Conservation (phyloP, 2,888 invertebrate species). For the Sclerodermus sp. region DNA sequence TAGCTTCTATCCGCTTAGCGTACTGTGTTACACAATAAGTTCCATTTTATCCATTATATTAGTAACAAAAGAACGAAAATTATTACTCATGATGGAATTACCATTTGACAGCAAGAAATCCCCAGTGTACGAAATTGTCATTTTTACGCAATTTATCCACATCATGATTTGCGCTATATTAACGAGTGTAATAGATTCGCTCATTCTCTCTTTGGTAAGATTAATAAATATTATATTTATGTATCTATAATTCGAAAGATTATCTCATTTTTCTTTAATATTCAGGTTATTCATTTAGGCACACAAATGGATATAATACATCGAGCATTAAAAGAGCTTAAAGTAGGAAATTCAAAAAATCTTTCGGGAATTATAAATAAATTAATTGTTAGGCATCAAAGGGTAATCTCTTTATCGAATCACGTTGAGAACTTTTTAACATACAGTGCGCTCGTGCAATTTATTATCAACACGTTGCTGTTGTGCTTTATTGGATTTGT, state of each 20-base stretch:
- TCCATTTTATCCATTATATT: conserved; percentile 9
- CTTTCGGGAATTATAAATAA: neutral
- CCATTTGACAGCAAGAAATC: neutral
- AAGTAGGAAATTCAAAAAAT: too few species aligned
- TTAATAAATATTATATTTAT: too few species aligned
- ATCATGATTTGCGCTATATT: too few species aligned
- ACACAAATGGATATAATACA: too few species aligned
- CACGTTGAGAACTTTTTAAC: conserved; percentile 19
- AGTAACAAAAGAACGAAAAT: conserved; percentile 5
- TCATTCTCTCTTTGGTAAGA: too few species aligned
- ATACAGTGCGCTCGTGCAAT: conserved; percentile 15
- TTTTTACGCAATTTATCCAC: too few species aligned
- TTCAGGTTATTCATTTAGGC: too few species aligned
- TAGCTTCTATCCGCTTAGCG: conserved; percentile 16
- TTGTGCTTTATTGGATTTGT: conserved; percentile 8
- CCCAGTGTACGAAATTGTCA: neutral
- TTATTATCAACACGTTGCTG: conserved; percentile 16
- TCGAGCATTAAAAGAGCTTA: too few species aligned
- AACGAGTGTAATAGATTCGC: too few species aligned
- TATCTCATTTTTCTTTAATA: too few species aligned
- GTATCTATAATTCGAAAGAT: too few species aligned
- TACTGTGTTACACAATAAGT: conserved; percentile 12
- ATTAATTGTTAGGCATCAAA: conserved; percentile 13
- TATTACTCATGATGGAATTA: neutral
- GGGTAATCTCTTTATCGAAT: conserved; percentile 16